Evolutionary conservation across 2,797 vertebrate species (phyloP).

Genomic region (Euthynnus affinis): DNA sequence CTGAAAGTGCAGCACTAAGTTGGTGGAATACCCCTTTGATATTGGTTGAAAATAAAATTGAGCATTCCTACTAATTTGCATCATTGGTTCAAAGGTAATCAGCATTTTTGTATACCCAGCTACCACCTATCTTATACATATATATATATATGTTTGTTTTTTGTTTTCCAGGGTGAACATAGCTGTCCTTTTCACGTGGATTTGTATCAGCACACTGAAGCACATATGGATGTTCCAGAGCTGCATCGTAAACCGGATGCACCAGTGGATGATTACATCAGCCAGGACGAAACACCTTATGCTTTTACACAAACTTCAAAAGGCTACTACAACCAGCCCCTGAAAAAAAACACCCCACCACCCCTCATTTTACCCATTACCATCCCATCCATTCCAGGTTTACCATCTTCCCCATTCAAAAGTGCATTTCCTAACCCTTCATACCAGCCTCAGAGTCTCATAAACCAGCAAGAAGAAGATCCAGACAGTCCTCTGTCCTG

Average conservation of each 20-base stretch:
- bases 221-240: constrained; percentile 74
- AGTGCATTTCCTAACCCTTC: constrained; percentile 35
- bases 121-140: background rate
- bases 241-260: background rate
- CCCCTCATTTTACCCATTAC: background rate
- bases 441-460: constrained; percentile 42
- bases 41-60: background rate
- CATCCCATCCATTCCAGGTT: background rate
- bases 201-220: constrained; percentile 79
- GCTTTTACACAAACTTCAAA: background rate
- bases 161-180: constrained; percentile 42
- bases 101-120: background rate
- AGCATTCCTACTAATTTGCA: background rate
- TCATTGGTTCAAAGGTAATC: background rate
- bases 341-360: background rate
- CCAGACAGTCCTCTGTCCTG: constrained; percentile 27
- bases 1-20: background rate
- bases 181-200: constrained; percentile 49
- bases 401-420: background rate
- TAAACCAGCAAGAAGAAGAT: background rate
- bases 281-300: background rate
- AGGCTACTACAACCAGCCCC: constrained; percentile 21
- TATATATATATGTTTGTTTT: background rate
- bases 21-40: background rate
- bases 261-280: background rate